Conservation (phyloP, 2,797 vertebrate genomes). For the Aselliscus stoliczkanus region DNA sequence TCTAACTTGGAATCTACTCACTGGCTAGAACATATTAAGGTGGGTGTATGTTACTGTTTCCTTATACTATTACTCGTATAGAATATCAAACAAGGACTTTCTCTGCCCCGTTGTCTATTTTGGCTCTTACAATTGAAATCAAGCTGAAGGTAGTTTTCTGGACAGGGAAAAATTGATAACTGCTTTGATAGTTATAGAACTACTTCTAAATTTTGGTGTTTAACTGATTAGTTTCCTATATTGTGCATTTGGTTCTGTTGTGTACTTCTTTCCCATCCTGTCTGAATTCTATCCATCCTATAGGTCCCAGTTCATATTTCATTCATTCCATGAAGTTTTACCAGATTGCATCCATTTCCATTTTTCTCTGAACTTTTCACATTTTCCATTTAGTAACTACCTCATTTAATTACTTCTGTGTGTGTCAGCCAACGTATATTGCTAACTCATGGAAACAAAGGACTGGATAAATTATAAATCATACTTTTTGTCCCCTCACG, state of each 20-base stretch:
- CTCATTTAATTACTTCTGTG: background rate
- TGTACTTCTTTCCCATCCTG: background rate
- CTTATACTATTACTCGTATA: background rate
- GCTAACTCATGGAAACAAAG: background rate
- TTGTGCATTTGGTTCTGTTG: background rate
- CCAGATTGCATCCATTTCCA: background rate
- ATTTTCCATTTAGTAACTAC: background rate
- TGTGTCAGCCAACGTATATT: background rate
- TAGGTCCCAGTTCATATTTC: background rate
- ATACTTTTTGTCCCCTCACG: background rate
- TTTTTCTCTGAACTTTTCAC: background rate
- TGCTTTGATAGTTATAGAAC: background rate
- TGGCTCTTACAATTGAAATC: background rate
- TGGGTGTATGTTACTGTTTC: constrained; percentile 65
- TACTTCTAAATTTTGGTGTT: background rate
- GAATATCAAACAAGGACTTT: background rate
- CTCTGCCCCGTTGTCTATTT: background rate
- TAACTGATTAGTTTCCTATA: background rate
- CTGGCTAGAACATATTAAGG: constrained; percentile 99
- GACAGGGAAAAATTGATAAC: background rate
- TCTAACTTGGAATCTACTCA: constrained; percentile 98
- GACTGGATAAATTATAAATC: background rate
- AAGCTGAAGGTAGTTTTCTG: background rate
- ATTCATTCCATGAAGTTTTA: background rate
- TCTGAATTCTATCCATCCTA: background rate